Conservation (phyloP, 2,888 invertebrate species). For the Monochamus alternatus region DNA sequence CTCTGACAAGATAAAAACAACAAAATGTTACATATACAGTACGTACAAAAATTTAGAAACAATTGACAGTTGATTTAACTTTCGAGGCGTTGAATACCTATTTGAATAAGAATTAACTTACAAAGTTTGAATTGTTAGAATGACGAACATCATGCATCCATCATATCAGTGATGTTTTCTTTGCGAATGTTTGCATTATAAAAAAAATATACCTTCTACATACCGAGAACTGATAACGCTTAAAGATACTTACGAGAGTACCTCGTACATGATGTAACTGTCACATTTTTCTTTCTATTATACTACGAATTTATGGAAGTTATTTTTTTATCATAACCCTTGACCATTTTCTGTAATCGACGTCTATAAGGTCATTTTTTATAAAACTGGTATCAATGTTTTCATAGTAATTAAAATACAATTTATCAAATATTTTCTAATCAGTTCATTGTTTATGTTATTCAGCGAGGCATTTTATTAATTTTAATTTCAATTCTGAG, state of each 20-base stretch:
- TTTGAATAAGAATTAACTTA: too few relatives aligned
- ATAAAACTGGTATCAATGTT: constrained; percentile 32
- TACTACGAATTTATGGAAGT: neutral
- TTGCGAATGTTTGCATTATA: neutral
- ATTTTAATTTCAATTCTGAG: constrained; percentile 32
- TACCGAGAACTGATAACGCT: neutral
- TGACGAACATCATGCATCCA: neutral
- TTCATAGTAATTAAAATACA: constrained; percentile 35
- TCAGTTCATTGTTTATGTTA: constrained; percentile 34
- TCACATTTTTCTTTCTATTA: neutral
- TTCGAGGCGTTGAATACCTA: too few relatives aligned
- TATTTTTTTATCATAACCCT: constrained; percentile 31
- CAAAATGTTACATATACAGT: too few relatives aligned
- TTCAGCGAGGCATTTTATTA: constrained; percentile 38
- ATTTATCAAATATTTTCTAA: constrained; percentile 37
- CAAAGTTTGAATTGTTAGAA: too few relatives aligned
- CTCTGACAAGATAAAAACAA: too few relatives aligned
- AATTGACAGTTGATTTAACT: too few relatives aligned
- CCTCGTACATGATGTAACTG: neutral
- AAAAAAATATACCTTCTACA: neutral
- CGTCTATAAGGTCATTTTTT: constrained; percentile 21
- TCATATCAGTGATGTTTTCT: neutral
- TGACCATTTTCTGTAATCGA: constrained; percentile 32
- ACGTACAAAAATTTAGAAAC: too few relatives aligned
- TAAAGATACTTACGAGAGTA: neutral